phyloP scores from a whole-genome alignment of 2,797 vertebrate genomes.

The Sebastolobus altivelis region DNA sequence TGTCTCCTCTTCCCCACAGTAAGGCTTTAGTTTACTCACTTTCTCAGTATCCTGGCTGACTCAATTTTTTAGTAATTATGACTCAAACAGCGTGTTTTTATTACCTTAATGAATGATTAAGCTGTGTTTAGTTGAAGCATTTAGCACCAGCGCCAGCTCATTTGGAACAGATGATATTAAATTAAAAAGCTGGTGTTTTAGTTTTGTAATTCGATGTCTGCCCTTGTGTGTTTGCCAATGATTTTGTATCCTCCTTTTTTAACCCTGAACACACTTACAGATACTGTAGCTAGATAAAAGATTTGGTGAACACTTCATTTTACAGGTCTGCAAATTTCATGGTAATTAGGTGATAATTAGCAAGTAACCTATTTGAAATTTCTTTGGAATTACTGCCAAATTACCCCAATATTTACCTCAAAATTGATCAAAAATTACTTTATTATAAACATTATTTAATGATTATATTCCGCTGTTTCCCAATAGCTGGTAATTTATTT shows the following conservation, averaged over 20 bases:
- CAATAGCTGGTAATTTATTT: no score
- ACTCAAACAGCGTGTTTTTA: neutral
- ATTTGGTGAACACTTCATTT: no score
- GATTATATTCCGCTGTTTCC: no score
- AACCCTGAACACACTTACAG: neutral
- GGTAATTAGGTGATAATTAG: no score
- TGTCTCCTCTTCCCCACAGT: neutral
- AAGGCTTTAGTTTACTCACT: neutral
- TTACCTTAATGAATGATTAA: neutral
- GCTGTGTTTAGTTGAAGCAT: neutral
- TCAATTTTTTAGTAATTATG: neutral
- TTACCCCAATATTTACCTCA: no score
- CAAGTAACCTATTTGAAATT: no score
- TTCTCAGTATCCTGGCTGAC: neutral
- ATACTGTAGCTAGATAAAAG: neutral
- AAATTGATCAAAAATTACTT: no score
- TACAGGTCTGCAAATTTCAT: no score
- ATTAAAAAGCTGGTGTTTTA: neutral
- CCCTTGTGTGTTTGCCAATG: neutral
- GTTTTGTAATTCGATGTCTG: neutral
- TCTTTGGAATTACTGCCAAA: no score
- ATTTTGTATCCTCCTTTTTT: neutral
- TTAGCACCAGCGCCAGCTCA: neutral
- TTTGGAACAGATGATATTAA: constrained; percentile 6
- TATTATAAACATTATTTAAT: no score